Evolutionary conservation across 2,113 vertebrate species (phyloP).

Genomic region (Hucho hucho): DNA sequence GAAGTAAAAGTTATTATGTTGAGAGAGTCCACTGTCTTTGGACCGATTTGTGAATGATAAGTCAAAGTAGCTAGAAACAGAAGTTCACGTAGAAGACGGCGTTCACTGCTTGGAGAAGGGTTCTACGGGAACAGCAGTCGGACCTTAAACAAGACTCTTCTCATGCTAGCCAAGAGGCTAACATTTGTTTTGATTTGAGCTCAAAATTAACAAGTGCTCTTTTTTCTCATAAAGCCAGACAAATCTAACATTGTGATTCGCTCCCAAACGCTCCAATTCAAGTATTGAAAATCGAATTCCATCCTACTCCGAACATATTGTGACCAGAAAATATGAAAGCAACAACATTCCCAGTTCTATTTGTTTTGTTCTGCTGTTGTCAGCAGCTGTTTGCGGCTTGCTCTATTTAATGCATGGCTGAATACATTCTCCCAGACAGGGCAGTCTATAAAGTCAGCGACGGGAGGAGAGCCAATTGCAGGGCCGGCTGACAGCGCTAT

Average conservation of each 20-base stretch:
- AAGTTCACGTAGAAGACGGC: no score
- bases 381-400: constrained; percentile 35
- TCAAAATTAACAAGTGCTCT: no score
- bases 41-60: no score
- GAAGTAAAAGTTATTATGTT: no score
- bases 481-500: constrained; percentile 19
- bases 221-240: no score
- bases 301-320: neutral
- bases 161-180: neutral
- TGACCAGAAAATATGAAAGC: constrained; percentile 3
- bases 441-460: constrained; percentile 21
- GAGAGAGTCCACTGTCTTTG: no score
- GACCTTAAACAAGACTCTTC: neutral
- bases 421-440: constrained; percentile 30
- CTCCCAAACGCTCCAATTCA: no score
- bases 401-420: constrained; percentile 47
- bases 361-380: constrained; percentile 28
- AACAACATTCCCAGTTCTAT: constrained; percentile 16
- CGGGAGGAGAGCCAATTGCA: constrained; percentile 9
- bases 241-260: no score
- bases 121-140: neutral
- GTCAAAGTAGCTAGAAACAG: no score
- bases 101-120: no score
- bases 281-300: constrained; percentile 9
- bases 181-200: neutral